Evolutionary conservation across 1,140 invertebrate genomes (phyloP).

Genomic region (Drosophila sp.): DNA sequence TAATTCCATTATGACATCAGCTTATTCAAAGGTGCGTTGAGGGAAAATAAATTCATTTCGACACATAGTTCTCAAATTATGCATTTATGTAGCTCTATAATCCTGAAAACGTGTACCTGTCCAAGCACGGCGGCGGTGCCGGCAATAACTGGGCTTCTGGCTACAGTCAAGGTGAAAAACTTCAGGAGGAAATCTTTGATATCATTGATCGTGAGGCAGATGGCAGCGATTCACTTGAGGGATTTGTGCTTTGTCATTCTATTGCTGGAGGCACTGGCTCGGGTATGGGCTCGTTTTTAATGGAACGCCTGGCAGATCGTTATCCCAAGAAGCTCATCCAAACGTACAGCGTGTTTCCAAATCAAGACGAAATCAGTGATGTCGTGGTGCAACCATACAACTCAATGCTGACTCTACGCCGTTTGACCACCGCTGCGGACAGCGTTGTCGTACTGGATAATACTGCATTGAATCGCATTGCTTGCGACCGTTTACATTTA

Average conservation of each 20-base stretch:
- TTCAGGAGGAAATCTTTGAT: slow-evolving; percentile 99
- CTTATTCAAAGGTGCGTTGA: slow-evolving; percentile 93
- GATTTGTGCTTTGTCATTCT: slow-evolving; percentile 99
- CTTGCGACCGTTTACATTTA: slow-evolving; percentile 97
- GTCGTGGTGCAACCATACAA: slow-evolving; percentile 99
- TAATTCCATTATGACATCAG: slow-evolving; percentile 97
- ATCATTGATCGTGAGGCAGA: slow-evolving; percentile 99
- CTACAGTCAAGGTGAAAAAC: slow-evolving; percentile 95
- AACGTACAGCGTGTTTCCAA: slow-evolving; percentile 99
- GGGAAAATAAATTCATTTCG: not conserved
- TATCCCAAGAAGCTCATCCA: slow-evolving; percentile 99
- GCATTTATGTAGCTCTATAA: slow-evolving; percentile 92
- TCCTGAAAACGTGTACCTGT: slow-evolving; percentile 99
- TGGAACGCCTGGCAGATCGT: slow-evolving; percentile 96
- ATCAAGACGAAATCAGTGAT: slow-evolving; percentile 98
- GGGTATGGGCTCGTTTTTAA: slow-evolving; percentile 98
- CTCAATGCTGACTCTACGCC: slow-evolving; percentile 97
- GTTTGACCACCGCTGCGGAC: slow-evolving; percentile 97
- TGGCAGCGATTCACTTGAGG: slow-evolving; percentile 99
- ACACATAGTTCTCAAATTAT: not conserved
- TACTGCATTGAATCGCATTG: slow-evolving; percentile 97
- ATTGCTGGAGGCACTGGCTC: slow-evolving; percentile 99
- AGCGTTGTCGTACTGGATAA: slow-evolving; percentile 99
- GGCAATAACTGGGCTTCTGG: slow-evolving; percentile 99
- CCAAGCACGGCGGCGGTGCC: slow-evolving; percentile 98